These are phyloP conservation scores for Bombus huntii DNA, from an alignment of 1,140 invertebrate genomes.

Conservation along the genomic window DNA sequence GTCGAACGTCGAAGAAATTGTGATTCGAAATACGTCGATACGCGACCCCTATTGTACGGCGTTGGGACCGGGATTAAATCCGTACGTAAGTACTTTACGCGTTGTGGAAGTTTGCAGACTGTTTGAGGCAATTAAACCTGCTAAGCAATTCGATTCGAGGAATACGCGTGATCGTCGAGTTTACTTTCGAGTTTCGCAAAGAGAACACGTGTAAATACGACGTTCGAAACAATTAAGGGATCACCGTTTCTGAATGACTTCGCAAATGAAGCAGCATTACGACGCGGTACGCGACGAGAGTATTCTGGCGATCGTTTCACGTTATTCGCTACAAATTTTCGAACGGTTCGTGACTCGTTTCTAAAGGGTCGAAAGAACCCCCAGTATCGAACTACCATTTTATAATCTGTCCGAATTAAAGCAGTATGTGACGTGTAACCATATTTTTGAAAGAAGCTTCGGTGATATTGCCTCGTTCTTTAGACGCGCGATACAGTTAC, in stretches of 20 bases:
- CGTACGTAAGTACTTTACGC: slow-evolving; percentile 7
- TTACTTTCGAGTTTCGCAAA: slow-evolving; percentile 23
- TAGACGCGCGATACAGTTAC: too few species aligned
- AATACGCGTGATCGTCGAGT: neutral
- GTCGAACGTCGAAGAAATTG: neutral
- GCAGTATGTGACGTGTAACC: too few species aligned
- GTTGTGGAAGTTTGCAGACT: slow-evolving; percentile 1
- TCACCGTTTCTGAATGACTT: slow-evolving; percentile 3
- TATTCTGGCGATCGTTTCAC: neutral
- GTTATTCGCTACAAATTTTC: neutral
- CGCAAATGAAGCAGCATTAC: neutral
- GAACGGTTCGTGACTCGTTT: neutral
- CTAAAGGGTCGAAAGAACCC: neutral
- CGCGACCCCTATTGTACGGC: neutral
- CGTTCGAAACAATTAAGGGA: slow-evolving; percentile 19
- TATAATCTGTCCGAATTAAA: neutral
- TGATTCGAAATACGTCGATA: neutral
- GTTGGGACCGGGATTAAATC: neutral
- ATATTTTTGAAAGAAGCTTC: too few species aligned
- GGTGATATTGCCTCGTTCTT: too few species aligned
- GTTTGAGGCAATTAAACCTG: neutral
- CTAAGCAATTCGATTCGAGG: slow-evolving; percentile 17
- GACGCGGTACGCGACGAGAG: neutral
- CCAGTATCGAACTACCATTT: neutral
- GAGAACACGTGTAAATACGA: slow-evolving; percentile 9